Conservation (phyloP, 1,140 invertebrate species). For the Tachypleus tridentatus region DNA sequence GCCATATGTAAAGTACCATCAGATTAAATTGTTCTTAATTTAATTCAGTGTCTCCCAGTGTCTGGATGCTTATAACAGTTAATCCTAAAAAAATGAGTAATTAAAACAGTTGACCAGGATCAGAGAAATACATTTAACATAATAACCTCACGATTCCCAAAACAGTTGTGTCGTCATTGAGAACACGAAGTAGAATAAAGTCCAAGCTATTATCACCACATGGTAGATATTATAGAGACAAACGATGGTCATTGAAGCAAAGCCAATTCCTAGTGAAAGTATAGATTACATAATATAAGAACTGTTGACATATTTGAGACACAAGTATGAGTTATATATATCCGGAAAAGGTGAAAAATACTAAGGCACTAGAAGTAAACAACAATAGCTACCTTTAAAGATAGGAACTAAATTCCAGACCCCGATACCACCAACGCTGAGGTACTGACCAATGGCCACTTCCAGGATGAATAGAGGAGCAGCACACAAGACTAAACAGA, state of each 20-base stretch:
- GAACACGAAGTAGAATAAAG: slow-evolving; percentile 84
- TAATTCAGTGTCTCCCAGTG: no score
- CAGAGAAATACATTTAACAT: no score
- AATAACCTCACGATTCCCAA: slow-evolving; percentile 29
- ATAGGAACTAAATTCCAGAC: slow-evolving; percentile 43
- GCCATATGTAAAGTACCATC: no score
- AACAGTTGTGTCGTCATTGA: slow-evolving; percentile 38
- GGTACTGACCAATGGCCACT: slow-evolving; percentile 63
- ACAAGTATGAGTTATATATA: no score
- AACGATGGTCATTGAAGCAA: slow-evolving; percentile 41
- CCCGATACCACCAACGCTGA: slow-evolving; percentile 50
- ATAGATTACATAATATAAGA: no score
- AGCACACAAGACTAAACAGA: slow-evolving; percentile 68
- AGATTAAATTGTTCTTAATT: no score
- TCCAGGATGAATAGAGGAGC: slow-evolving; percentile 85
- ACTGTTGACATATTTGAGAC: no score
- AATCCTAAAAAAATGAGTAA: no score
- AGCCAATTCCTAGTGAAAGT: slow-evolving; percentile 26
- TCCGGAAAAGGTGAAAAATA: no score
- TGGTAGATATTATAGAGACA: slow-evolving; percentile 98
- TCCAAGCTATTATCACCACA: slow-evolving; percentile 88
- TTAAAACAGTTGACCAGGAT: no score
- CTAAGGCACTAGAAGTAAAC: no score
- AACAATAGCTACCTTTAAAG: slow-evolving; percentile 39
- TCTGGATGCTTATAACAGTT: no score